Evolutionary conservation across 2,113 vertebrate species (phyloP).

Genomic region (Sorex fumeus): DNA sequence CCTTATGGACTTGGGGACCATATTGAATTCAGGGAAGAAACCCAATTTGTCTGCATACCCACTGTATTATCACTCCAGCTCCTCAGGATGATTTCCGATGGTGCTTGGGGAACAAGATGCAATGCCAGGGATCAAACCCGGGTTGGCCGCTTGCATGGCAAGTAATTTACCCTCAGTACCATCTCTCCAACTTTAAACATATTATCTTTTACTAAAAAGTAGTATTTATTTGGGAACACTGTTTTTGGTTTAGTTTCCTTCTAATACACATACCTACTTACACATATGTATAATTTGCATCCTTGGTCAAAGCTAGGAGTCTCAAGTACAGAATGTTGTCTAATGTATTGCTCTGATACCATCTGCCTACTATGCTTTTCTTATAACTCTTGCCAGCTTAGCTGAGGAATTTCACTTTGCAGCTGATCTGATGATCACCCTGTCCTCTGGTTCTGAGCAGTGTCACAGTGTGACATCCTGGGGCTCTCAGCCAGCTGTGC

Average conservation of each 20-base stretch:
- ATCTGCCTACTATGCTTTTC: constrained; percentile 38
- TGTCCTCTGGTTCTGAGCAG: constrained; percentile 6
- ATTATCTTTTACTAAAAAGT: constrained; percentile 46
- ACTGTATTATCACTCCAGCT: too few relatives aligned
- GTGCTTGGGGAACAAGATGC: too few relatives aligned
- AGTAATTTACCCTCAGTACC: too few relatives aligned
- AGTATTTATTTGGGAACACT: constrained; percentile 31
- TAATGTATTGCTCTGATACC: background rate
- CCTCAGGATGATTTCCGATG: too few relatives aligned
- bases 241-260: constrained; percentile 51
- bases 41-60: too few relatives aligned
- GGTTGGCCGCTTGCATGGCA: too few relatives aligned
- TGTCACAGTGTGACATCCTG: constrained; percentile 13
- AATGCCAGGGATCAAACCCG: too few relatives aligned
- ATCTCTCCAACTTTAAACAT: constrained; percentile 1
- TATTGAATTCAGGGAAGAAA: too few relatives aligned
- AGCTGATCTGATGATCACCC: constrained; percentile 41
- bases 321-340: background rate
- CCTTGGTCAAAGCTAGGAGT: background rate
- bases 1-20: too few relatives aligned
- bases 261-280: background rate
- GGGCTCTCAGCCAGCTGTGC: constrained; percentile 20
- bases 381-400: constrained; percentile 38
- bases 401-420: constrained; percentile 39
- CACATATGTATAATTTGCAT: background rate